These are phyloP conservation scores for Drosophila funebris DNA, from an alignment of 1,140 invertebrate genomes.

Conservation along the genomic window DNA sequence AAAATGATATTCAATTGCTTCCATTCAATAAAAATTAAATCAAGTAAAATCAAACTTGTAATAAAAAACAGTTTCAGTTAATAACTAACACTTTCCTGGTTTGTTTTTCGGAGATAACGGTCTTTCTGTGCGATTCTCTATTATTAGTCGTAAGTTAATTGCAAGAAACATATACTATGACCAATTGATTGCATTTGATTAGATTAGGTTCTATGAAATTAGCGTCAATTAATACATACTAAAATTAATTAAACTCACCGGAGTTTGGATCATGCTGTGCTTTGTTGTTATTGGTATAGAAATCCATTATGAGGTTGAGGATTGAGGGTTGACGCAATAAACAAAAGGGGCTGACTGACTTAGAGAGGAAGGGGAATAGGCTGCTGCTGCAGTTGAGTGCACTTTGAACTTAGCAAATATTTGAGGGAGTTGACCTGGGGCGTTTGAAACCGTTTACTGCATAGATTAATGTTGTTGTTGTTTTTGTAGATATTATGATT, in stretches of 20 bases:
- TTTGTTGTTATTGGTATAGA: conserved; percentile 65
- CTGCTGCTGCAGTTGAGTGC: conserved; percentile 40
- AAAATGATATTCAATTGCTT: no score
- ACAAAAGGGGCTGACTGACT: conserved; percentile 15
- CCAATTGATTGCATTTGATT: conserved; percentile 46
- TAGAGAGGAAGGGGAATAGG: conserved; percentile 2
- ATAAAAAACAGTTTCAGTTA: background rate
- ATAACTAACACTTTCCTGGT: background rate
- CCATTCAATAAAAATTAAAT: no score
- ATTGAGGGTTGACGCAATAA: conserved; percentile 16
- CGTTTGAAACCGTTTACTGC: conserved; percentile 48
- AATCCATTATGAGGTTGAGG: conserved; percentile 64
- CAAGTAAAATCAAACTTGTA: background rate
- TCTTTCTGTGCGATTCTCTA: background rate
- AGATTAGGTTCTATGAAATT: conserved; percentile 43
- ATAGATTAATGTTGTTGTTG: background rate
- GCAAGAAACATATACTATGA: conserved; percentile 21
- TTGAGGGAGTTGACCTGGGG: conserved; percentile 32
- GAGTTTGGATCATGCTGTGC: conserved; percentile 44
- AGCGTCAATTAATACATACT: conserved; percentile 30
- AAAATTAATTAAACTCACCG: conserved; percentile 62
- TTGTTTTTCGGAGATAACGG: background rate
- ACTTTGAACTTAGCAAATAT: conserved; percentile 33
- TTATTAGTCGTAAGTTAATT: conserved; percentile 14
- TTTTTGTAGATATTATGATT: conserved; percentile 31